Evolutionary conservation across 64 coral and sea anemone species (phyloP).

Genomic region (Catalaphyllia jardinei): DNA sequence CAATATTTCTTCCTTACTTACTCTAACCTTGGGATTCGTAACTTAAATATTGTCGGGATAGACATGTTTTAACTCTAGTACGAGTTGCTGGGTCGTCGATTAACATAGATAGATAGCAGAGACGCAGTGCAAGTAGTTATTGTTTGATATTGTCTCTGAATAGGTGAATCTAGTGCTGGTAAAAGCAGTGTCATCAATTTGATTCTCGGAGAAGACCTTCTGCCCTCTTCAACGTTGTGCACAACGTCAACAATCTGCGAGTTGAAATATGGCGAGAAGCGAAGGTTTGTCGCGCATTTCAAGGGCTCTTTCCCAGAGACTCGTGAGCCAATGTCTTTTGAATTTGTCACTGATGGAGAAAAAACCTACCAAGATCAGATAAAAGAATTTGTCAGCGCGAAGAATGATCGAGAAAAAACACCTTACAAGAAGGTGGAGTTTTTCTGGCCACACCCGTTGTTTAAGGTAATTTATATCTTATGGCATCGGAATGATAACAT

Average conservation of each 20-base stretch:
- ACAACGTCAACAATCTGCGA: background rate
- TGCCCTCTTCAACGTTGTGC: background rate
- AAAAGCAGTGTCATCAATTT: background rate
- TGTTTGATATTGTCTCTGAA: background rate
- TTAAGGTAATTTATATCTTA: background rate
- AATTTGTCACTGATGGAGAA: background rate
- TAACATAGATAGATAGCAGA: too few relatives aligned
- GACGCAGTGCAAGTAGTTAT: too few relatives aligned
- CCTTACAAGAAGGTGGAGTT: conserved; percentile 39
- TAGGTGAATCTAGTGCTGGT: background rate
- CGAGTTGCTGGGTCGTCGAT: too few relatives aligned
- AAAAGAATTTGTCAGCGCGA: background rate
- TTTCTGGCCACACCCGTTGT: conserved; percentile 28
- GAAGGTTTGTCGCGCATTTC: background rate
- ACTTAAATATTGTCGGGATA: too few relatives aligned
- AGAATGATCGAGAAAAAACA: conserved; percentile 10
- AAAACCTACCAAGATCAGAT: conserved; percentile 12
- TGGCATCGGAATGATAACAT: too few relatives aligned
- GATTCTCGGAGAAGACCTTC: background rate
- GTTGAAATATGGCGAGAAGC: conserved; percentile 4
- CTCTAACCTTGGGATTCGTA: too few relatives aligned
- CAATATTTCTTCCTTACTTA: too few relatives aligned
- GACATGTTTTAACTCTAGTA: too few relatives aligned
- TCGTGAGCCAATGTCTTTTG: background rate
- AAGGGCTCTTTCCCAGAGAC: background rate